Conservation (phyloP, 2,797 vertebrate species). For the Anas flavirostris region DNA sequence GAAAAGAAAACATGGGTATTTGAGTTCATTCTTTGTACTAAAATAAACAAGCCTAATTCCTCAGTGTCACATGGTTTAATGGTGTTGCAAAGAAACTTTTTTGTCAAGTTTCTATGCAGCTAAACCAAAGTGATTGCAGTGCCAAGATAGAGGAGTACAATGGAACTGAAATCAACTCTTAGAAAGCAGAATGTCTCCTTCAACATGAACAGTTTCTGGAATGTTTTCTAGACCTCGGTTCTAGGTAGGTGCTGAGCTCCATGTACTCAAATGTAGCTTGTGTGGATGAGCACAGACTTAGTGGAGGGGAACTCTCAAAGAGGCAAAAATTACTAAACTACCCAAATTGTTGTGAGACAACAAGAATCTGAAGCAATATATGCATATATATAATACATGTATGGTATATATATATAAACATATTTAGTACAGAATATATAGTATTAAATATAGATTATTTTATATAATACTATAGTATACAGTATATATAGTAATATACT, state of each 20-base stretch:
- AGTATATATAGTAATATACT: too few relatives aligned
- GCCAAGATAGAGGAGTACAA: background rate
- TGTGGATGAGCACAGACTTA: background rate
- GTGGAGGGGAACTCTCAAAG: background rate
- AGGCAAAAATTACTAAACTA: background rate
- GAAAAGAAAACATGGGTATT: background rate
- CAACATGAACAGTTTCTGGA: background rate
- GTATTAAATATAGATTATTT: too few relatives aligned
- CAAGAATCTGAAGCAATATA: background rate
- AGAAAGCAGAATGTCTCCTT: background rate
- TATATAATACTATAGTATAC: too few relatives aligned
- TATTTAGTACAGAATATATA: too few relatives aligned
- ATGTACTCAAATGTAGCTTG: fast-evolving
- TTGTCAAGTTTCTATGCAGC: background rate
- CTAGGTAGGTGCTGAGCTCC: background rate
- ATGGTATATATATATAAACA: too few relatives aligned
- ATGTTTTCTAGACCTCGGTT: background rate
- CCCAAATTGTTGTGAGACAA: background rate
- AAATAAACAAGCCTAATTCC: background rate
- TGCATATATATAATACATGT: too few relatives aligned
- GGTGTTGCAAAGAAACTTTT: background rate
- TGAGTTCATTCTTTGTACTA: background rate
- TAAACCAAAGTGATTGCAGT: background rate
- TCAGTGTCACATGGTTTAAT: background rate
- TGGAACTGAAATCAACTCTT: background rate